Evolutionary conservation across 1,140 invertebrate genomes (phyloP).

Genomic region (Cotesia typhae): DNA sequence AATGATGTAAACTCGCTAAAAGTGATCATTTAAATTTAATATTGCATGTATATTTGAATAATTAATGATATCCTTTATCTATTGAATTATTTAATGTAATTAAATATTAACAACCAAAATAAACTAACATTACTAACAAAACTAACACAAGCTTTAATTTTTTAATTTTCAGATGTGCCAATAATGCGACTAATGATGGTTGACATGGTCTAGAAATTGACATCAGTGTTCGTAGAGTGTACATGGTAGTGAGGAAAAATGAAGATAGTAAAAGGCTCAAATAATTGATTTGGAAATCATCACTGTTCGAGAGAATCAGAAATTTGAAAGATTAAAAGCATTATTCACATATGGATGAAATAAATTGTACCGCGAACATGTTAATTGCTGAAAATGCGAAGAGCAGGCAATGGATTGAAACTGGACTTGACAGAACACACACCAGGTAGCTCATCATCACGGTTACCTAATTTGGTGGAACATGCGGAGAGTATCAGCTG

Average conservation of each 20-base stretch:
- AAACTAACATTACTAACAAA: conserved; percentile 43
- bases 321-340: background rate
- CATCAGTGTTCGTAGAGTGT: conserved; percentile 26
- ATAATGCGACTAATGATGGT: conserved; percentile 35
- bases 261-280: background rate
- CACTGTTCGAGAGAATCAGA: background rate
- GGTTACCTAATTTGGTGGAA: conserved; percentile 62
- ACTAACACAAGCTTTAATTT: conserved; percentile 46
- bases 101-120: background rate
- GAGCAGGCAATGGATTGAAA: conserved; percentile 61
- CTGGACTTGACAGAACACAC: conserved; percentile 64
- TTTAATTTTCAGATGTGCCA: conserved; percentile 52
- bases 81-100: too few relatives aligned
- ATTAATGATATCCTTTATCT: too few relatives aligned
- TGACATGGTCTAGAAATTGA: conserved; percentile 26
- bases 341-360: background rate
- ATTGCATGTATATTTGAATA: too few relatives aligned
- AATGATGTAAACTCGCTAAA: too few relatives aligned
- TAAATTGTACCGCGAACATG: conserved; percentile 53
- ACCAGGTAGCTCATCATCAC: conserved; percentile 60
- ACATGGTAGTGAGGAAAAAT: background rate
- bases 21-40: too few relatives aligned
- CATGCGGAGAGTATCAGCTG: conserved; percentile 58
- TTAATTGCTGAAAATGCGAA: conserved; percentile 62
- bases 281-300: background rate